Evolutionary conservation across 2,888 invertebrate species (phyloP), one percentile per base, ranked within the genome.

Genomic region (Agrochola lota): DNA sequence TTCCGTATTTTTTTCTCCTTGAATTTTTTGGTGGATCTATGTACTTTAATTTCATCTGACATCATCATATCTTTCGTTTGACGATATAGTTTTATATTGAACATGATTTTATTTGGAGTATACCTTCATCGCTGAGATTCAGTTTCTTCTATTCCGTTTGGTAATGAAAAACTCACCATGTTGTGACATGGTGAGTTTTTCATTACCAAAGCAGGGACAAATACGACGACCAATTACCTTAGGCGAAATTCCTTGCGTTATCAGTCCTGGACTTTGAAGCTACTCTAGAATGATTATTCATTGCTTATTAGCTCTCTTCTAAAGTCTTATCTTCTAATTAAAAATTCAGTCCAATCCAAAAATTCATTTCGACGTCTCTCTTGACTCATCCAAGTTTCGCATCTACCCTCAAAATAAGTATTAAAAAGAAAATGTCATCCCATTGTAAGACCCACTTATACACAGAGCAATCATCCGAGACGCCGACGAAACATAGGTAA

Each of bases 391-490:
- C 82, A 78, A 80, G 60, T 67, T 81, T 79, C 12, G 55, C 64
- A 63, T 86, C 79, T 73, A 76, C 74, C 74, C 77, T 66, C 71
- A 88, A 91, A 92, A 93, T 92, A 92, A 91, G 93, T 88, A 93
- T 93, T 92, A 94, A 94, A 94, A 94, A 93, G 93, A 93, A 93
- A 93, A 94, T 90, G 91, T 86, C 88, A 78, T 91, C 88, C 91
- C 88, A 90, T 92, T 92, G 89, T 89, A 87, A 87, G 88, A 83
- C 76, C 89, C 92, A 92, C 93, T 93, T 91, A 90, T 89, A 87
- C 90, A 91, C 90, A 85, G 89, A 91, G 93, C 93, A 93, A 93
- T 94, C 94, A 94, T 89, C 93, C 90, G 93, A 92, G 93, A 94
- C 92, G 92, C 91, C 93, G 88, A 87, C 87, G 86, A 85, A 90